These are phyloP conservation scores for Ectropis grisescens DNA, from an alignment of 1,140 invertebrate species.

Conservation along the genomic window DNA sequence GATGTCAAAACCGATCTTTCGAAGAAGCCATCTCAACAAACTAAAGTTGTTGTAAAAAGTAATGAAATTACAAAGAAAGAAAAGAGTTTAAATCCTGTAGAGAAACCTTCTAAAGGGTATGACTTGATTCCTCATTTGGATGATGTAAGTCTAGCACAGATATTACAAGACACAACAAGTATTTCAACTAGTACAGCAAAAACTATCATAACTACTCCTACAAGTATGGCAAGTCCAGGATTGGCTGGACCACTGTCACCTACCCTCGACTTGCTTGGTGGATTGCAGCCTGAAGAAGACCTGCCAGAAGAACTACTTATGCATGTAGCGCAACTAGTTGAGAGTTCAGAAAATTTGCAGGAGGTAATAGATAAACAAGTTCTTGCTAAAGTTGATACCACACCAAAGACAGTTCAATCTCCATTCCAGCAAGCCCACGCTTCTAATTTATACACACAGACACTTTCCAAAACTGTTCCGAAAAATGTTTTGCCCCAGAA, in stretches of 20 bases:
- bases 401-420: constrained; percentile 20
- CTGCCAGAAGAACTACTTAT: constrained; percentile 77
- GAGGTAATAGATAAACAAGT: constrained; percentile 77
- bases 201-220: constrained; percentile 60
- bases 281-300: constrained; percentile 70
- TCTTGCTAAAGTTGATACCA: constrained; percentile 61
- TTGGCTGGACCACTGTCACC: constrained; percentile 59
- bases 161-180: constrained; percentile 47
- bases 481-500: constrained; percentile 40
- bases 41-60: constrained; percentile 26
- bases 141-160: constrained; percentile 61
- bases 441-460: constrained; percentile 27
- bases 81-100: constrained; percentile 20
- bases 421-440: constrained; percentile 20
- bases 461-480: constrained; percentile 22
- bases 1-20: neutral
- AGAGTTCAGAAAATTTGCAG: constrained; percentile 75
- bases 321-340: constrained; percentile 76
- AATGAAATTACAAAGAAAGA: constrained; percentile 41
- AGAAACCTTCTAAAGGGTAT: constrained; percentile 39
- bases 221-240: constrained; percentile 50
- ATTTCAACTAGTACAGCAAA: constrained; percentile 24
- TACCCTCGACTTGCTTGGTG: constrained; percentile 59
- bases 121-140: constrained; percentile 59
- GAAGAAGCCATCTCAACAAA: neutral